Evolutionary conservation across 2,888 invertebrate genomes (phyloP), one percentile per base, ranked within the genome.

Genomic region (Eupithecia subfuscata): DNA sequence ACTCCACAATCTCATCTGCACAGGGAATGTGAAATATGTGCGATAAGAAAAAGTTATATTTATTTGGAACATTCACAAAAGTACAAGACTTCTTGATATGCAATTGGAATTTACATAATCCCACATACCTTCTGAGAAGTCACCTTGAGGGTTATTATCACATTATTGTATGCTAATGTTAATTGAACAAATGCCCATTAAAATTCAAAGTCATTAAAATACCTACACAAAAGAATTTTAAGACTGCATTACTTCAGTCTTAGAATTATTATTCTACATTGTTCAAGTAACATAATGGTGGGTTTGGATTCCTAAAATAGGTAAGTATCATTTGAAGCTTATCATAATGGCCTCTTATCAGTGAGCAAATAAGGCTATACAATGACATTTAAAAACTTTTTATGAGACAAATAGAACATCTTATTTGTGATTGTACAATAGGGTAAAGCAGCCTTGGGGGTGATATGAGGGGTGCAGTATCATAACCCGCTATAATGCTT

Each of bases 91-190:
- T 56, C 22, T 56, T 63, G 30, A 1, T n/a, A 8, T 48, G 7
- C 48, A 9, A 9, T 48, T n/a, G 48, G n/a, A 48, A 63, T 63
- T 63, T 30, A 25, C 22, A 56, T 56, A 30, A 30, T 63, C 30
- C 30, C 30, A 56, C 22, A 56, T 63, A 63, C 16, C 25, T 63
- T 30, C 16, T 30, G 30, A 63, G 12, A 67, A 22, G 40, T 75
- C 37, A 75, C 74, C 70, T 65, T 70, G 52, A 74, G 18, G 16
- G 18, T 52, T 48, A 64, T 65, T 48, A 37, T 45, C 18, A 65
- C 18, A n/a, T 65, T 63, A 69, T 64, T 73, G 63, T 48, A 74
- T 73, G 72, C 68, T 73, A 73, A 73, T 69, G 16, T 22, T 52
- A 52, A 52, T 34, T 48, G 48, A 52, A 69, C 52, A 69, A 69